Evolutionary conservation across 2,888 invertebrate species (phyloP).

Genomic region (Mimachlamys varia): DNA sequence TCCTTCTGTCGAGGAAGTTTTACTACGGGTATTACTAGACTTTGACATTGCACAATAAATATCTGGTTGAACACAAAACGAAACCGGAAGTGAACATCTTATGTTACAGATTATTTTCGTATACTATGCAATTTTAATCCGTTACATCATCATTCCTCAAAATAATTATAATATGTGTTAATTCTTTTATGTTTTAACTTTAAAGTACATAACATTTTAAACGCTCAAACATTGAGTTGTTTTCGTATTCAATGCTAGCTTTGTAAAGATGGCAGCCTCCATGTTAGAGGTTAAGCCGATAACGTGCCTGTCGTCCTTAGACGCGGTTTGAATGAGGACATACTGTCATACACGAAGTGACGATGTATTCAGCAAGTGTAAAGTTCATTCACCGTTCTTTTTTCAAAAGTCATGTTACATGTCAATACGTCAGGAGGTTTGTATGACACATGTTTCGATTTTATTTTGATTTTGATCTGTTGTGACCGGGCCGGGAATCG

Average conservation of each 20-base stretch:
- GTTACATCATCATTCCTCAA: neutral
- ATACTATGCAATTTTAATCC: neutral
- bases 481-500: too few species aligned
- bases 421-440: neutral
- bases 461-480: too few species aligned
- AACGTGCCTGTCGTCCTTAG: neutral
- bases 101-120: neutral
- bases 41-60: neutral
- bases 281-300: constrained; percentile 31
- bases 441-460: neutral
- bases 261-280: constrained; percentile 44
- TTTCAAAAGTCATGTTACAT: neutral
- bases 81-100: constrained; percentile 45
- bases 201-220: neutral
- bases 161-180: neutral
- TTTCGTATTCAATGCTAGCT: constrained; percentile 29
- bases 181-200: neutral
- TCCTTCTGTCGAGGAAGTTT: neutral
- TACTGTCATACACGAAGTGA: neutral
- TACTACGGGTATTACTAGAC: neutral
- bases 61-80: neutral
- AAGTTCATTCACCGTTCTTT: neutral
- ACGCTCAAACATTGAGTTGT: neutral
- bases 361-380: neutral
- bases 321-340: neutral